Percentiles rank a stretch among this genome's conserved stretches.
phyloP scores from a whole-genome alignment of 2,888 invertebrate species.

The Laspeyria flexula region DNA sequence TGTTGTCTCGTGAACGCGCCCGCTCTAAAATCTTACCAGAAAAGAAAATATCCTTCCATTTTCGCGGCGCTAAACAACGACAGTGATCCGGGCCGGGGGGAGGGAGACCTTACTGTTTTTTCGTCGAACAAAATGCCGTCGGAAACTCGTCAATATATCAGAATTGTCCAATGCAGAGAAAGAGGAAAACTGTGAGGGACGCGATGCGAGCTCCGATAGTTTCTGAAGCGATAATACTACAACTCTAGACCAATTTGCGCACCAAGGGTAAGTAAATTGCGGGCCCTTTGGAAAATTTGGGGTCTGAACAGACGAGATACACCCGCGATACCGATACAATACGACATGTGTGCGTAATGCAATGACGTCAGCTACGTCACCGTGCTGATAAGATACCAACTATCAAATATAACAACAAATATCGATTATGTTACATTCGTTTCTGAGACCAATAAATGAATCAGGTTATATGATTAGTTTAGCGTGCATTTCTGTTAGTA shows the following conservation, averaged over 20 bases:
- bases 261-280: slow-evolving; percentile 55
- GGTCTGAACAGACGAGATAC: slow-evolving; percentile 42
- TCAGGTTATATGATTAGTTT: slow-evolving; percentile 32
- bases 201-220: slow-evolving; percentile 51
- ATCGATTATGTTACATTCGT: slow-evolving; percentile 8
- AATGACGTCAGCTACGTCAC: slow-evolving; percentile 31
- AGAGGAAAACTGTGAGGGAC: slow-evolving; percentile 47
- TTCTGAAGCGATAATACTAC: slow-evolving; percentile 58
- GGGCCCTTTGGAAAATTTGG: slow-evolving; percentile 41
- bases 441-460: slow-evolving; percentile 17
- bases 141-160: slow-evolving; percentile 68
- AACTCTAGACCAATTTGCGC: slow-evolving; percentile 60
- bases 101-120: slow-evolving; percentile 48
- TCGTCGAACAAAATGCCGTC: slow-evolving; percentile 51
- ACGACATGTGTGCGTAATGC: slow-evolving; percentile 18
- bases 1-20: slow-evolving; percentile 39
- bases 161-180: slow-evolving; percentile 51
- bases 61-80: slow-evolving; percentile 51
- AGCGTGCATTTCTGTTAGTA: slow-evolving; percentile 19
- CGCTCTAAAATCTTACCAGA: slow-evolving; percentile 49
- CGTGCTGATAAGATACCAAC: slow-evolving; percentile 27
- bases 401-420: neutral
- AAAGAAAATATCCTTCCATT: slow-evolving; percentile 51
- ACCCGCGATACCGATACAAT: slow-evolving; percentile 24
- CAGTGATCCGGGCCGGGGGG: slow-evolving; percentile 41